A percentile compares a stretch with the other conserved stretches of the same genome.
Conservation (phyloP, 2,888 invertebrate species). For the Amblyteles armatorius region DNA sequence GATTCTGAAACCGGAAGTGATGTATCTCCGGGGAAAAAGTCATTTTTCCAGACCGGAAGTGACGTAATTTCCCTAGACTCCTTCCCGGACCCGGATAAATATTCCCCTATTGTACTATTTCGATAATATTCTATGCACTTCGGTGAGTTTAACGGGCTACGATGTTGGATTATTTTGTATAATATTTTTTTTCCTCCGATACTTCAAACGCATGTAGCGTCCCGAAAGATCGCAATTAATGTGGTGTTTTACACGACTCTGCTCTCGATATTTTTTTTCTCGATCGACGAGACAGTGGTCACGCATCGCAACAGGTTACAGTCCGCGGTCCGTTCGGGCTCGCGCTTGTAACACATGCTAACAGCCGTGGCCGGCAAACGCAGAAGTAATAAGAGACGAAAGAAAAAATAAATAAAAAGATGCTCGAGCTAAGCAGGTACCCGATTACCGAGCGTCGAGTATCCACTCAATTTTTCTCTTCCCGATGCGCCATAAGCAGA, state of each 20-base stretch:
- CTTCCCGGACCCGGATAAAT: too few relatives aligned
- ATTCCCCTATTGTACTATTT: too few relatives aligned
- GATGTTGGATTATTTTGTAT: neutral
- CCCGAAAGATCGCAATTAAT: neutral
- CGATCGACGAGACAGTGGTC: neutral
- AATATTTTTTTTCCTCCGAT: neutral
- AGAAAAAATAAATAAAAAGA: conserved; percentile 21
- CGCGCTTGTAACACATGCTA: conserved; percentile 22
- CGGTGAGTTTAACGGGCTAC: neutral
- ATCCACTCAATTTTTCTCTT: conserved; percentile 59
- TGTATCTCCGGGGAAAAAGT: too few relatives aligned
- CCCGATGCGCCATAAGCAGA: conserved; percentile 26
- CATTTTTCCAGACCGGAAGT: too few relatives aligned
- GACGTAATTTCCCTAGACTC: too few relatives aligned
- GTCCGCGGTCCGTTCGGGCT: neutral
- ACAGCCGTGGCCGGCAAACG: neutral
- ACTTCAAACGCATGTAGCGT: neutral
- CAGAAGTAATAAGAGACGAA: conserved; percentile 9
- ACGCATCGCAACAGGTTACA: conserved; percentile 22
- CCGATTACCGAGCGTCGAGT: conserved; percentile 49
- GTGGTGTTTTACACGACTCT: conserved; percentile 12
- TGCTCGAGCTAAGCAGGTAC: conserved; percentile 40
- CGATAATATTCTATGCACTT: neutral
- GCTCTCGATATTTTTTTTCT: neutral
- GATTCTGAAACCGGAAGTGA: too few relatives aligned